Conservation (phyloP, 2,113 vertebrate species). For the Raphicerus campestris region DNA sequence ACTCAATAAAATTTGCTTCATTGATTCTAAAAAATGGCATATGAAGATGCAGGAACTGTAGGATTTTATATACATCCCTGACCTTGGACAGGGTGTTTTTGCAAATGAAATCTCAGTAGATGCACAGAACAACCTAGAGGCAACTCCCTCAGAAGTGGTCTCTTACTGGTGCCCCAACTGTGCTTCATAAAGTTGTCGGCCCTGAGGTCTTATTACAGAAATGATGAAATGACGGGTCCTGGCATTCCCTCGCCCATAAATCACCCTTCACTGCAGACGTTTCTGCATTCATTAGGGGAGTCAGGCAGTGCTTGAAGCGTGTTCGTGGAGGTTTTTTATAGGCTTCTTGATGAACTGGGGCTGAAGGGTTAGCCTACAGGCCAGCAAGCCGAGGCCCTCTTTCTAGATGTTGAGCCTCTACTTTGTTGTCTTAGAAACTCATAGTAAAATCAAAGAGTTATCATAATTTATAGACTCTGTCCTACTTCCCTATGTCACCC, state of each 20-base stretch:
- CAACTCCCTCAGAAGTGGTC: slow-evolving; percentile 54
- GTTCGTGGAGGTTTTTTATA: slow-evolving; percentile 64
- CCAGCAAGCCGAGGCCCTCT: neutral
- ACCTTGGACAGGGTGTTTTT: slow-evolving; percentile 46
- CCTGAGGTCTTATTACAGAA: slow-evolving; percentile 66
- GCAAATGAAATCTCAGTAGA: slow-evolving; percentile 22
- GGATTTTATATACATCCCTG: slow-evolving; percentile 50
- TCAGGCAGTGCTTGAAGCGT: slow-evolving; percentile 50
- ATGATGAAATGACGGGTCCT: slow-evolving; percentile 72
- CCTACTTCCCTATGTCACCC: slow-evolving; percentile 56
- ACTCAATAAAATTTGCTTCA: slow-evolving; percentile 80
- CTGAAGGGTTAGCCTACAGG: slow-evolving; percentile 64
- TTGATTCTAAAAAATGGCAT: slow-evolving; percentile 68
- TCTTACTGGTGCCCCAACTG: neutral
- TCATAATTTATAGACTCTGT: slow-evolving; percentile 71
- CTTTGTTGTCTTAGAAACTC: slow-evolving; percentile 34
- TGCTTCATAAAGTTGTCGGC: slow-evolving; percentile 77
- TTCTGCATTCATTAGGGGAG: slow-evolving; percentile 78
- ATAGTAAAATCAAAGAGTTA: slow-evolving; percentile 64
- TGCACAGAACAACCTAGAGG: neutral
- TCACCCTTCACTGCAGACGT: slow-evolving; percentile 64
- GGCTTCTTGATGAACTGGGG: slow-evolving; percentile 77
- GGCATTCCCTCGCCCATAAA: slow-evolving; percentile 77
- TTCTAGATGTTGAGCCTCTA: slow-evolving; percentile 57
- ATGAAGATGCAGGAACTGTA: slow-evolving; percentile 63